Base-by-base conservation (phyloP, 1,140 invertebrate genomes). In the Teleogryllus occipitalis region DNA sequence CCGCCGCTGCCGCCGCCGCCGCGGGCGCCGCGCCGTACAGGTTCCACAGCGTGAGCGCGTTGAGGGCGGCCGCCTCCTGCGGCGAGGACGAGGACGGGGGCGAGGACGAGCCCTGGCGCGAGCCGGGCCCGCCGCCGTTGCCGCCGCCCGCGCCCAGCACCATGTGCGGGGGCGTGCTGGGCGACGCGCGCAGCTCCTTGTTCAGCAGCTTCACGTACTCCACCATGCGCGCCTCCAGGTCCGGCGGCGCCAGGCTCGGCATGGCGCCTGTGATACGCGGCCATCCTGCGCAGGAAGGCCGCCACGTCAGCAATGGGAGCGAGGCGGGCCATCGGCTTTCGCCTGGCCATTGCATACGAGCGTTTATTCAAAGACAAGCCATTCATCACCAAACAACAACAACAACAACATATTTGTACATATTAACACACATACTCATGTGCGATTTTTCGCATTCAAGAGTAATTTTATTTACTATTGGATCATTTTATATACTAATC, bases 31-130 rank as follows among this genome's bases (percentile, higher is more conserved):
- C 92, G 85, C 92, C 93, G 86, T 94, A 95, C 83, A 95, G 88
- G 83, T 93, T 95, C 93, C 94, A 96, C 1, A 96, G 86, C 0
- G 93, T 93, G 14, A 93, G 85, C 7, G 91, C 91, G 79, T 89
- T 92, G 48, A 95, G 85, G 0, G 91, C 88, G 47, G 84, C n/a
- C 27, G 90, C 88, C 18, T 87, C 87, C 8, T 89, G 88, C 14
- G 89, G 88, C 14, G 88, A 87, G 46, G 87, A 84, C 8, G 87
- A 87, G 5, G 88, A 85, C 12, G 90, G 90, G 47, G 91, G 90
- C 14, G 91, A 89, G 8, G 87, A 82, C 82, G 86, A 90, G 80
- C 86, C 90, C 84, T 85, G 90, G 82, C 83, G 87, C 82, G 54
- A 65, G 18, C 54, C 54, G 18, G 54, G 54, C 10, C 54, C 54